Evolutionary conservation across 2,113 vertebrate genomes (phyloP), one percentile per base, ranked within the genome.

Genomic region (Isichthys henryi): DNA sequence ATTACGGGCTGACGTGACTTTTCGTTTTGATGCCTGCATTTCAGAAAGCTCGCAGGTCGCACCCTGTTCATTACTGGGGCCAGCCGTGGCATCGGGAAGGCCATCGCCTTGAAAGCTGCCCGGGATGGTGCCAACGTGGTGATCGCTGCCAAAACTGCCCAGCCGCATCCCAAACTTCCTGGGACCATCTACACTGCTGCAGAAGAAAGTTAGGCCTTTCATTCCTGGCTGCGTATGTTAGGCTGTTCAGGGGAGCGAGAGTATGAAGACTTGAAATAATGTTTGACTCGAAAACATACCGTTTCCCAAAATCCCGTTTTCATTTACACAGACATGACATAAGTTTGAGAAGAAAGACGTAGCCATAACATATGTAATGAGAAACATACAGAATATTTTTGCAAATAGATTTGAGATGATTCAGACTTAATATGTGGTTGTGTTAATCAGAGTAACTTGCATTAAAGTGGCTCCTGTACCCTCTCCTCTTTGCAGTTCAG

Each of bases 11-110:
- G 43, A 39, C 23, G 21, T 46, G 45, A 84, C 2, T 43, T 43
- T 15, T 39, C 15, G 74, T 80, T 43, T 70, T 80, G 43, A 21
- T 84, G 39, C 39, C 39, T 84, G 31, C 74, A 56, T 92, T 94
- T 80, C 90, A 99, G 98, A 94, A 99, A 96, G 90, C 93, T 99
- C 31, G 97, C 97, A 4, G 98, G 98, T 93, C 95, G 96, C 92
- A 99, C 98, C 0, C 92, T 99, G 53, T 99, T 99, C 93, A 97
- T 99, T 93, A 99, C 98, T 0, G 98, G 98, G 0, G 98, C 98
- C 0, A 99, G 98, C 90, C 96, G 98, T 1, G 98, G 98, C 45
- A 99, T 99, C 50, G 98, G 98, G 23, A 99, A 99, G 93, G 98
- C 97, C 84, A 99, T 99, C 90, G 98, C 98, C 6, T 92, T 99